Evolutionary conservation across 2,113 vertebrate species (phyloP).

Genomic region (Crocuta crocuta): DNA sequence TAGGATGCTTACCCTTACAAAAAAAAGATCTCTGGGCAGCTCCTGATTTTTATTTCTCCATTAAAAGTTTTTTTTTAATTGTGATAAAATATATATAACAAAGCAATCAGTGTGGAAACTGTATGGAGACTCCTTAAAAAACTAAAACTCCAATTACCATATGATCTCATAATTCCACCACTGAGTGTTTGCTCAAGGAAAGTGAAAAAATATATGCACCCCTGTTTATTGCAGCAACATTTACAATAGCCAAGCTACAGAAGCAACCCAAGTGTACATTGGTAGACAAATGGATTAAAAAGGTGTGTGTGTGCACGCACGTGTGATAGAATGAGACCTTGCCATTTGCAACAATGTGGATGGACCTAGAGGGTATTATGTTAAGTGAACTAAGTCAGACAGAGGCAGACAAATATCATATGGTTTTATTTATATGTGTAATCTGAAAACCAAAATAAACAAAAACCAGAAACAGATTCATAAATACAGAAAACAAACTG

Average conservation of each 20-base stretch:
- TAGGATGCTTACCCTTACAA: conserved; percentile 2
- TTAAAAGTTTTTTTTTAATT: neutral
- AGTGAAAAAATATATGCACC: neutral
- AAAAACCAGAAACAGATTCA: neutral
- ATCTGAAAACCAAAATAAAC: neutral
- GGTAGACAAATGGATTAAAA: neutral
- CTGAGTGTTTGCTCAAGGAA: neutral
- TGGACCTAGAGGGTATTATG: neutral
- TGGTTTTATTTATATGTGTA: neutral
- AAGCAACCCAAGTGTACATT: neutral
- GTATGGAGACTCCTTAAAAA: neutral
- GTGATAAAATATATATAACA: neutral
- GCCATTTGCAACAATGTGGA: neutral
- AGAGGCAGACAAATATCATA: neutral
- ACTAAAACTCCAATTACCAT: neutral
- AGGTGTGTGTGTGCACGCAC: neutral
- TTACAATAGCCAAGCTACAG: neutral
- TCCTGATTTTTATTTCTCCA: neutral
- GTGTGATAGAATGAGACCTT: neutral
- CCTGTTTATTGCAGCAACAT: neutral
- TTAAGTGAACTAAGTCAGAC: neutral
- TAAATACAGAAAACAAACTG: neutral
- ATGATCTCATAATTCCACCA: neutral
- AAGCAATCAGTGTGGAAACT: neutral
- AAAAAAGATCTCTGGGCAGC: neutral